A percentile compares a stretch with the other conserved stretches of the same genome.
Evolutionary conservation across 2,113 vertebrate genomes (phyloP).

Genomic region (Psittacula cyanocephala): DNA sequence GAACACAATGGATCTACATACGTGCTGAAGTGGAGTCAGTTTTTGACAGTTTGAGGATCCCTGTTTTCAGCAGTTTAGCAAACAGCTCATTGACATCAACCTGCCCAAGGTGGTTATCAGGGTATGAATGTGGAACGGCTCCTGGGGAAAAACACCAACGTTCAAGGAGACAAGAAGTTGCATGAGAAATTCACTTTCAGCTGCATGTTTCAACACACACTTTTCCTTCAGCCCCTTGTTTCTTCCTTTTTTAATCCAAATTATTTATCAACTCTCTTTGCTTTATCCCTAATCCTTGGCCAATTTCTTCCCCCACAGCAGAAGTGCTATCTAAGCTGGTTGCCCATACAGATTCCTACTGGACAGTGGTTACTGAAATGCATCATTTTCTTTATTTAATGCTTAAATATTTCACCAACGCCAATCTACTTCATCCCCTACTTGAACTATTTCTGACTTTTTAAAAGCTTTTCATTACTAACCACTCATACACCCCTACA

Average conservation of each 20-base stretch:
- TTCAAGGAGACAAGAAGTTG: neutral
- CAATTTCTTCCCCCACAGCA: neutral
- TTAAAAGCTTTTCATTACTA: neutral
- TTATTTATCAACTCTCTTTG: neutral
- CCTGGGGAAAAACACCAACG: conserved; percentile 17
- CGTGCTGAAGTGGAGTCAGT: conserved; percentile 70
- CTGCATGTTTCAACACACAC: neutral
- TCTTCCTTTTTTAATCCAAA: neutral
- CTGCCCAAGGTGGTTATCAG: conserved; percentile 95
- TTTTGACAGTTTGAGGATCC: conserved; percentile 89
- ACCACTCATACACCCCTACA: neutral
- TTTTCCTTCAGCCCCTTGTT: neutral
- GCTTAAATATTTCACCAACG: neutral
- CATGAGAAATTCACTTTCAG: neutral
- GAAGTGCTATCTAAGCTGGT: neutral
- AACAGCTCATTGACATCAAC: conserved; percentile 95
- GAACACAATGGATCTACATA: conserved; percentile 50
- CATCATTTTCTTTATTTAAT: neutral
- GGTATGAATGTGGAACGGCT: conserved; percentile 73
- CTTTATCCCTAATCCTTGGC: neutral
- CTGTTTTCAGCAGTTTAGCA: conserved; percentile 89
- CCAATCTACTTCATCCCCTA: neutral
- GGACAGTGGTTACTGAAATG: neutral
- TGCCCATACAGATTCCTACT: neutral
- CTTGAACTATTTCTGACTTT: neutral